Percentiles rank a stretch among this genome's conserved stretches.
These are phyloP conservation scores for Platyscapa corneri DNA, from an alignment of 1,140 invertebrate genomes.

Conservation along the genomic window DNA sequence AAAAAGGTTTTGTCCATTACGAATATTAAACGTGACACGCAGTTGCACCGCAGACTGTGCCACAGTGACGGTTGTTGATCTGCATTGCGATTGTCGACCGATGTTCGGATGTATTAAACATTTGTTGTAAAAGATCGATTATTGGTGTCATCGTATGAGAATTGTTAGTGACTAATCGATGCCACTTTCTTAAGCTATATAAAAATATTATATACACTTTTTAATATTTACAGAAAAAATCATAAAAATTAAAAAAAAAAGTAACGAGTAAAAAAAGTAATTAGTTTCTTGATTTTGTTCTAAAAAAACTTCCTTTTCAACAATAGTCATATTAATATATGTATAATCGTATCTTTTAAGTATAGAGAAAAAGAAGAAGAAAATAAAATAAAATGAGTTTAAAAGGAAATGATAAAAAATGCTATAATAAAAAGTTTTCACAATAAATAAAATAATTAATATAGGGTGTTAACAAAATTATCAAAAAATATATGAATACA, in stretches of 20 bases:
- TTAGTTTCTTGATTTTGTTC: too few relatives aligned
- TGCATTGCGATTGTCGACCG: background rate
- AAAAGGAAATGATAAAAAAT: too few relatives aligned
- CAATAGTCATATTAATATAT: too few relatives aligned
- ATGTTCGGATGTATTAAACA: background rate
- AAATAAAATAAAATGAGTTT: too few relatives aligned
- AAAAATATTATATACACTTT: background rate
- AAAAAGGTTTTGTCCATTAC: background rate
- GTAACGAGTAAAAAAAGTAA: too few relatives aligned
- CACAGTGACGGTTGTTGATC: background rate
- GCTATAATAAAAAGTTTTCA: too few relatives aligned
- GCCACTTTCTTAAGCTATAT: background rate
- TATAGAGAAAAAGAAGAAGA: too few relatives aligned
- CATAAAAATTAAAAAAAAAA: too few relatives aligned
- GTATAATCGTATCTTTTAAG: too few relatives aligned
- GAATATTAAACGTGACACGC: slow-evolving; percentile 3
- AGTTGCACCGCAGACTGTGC: background rate
- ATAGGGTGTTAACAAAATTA: background rate
- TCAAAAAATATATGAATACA: too few relatives aligned
- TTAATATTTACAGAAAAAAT: background rate
- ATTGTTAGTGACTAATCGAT: background rate
- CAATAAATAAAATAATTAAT: background rate
- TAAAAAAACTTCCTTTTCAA: too few relatives aligned
- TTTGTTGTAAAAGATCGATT: background rate
- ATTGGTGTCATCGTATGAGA: background rate